Evolutionary conservation across 2,113 vertebrate genomes (phyloP).

Genomic region (Scytalopus superciliaris): DNA sequence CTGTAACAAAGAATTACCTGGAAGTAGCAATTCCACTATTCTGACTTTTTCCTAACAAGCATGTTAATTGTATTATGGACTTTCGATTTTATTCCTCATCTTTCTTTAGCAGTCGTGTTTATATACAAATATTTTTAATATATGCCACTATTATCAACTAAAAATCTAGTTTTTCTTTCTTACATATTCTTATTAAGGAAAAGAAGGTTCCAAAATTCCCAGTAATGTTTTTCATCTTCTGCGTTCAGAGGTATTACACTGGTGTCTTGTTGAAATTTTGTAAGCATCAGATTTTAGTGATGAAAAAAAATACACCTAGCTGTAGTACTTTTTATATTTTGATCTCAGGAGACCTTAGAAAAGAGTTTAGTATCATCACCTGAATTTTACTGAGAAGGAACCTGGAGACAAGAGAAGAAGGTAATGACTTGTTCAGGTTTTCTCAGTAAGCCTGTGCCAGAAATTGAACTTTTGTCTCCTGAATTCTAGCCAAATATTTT

Average conservation of each 20-base stretch:
- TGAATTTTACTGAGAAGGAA: slow-evolving; percentile 4
- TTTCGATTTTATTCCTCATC: neutral
- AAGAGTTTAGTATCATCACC: neutral
- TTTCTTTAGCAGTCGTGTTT: neutral
- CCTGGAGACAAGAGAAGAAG: neutral
- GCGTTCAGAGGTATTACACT: neutral
- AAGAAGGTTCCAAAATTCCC: neutral
- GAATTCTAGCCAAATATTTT: slow-evolving; percentile 32
- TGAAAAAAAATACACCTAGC: neutral
- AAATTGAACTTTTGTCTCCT: slow-evolving; percentile 20
- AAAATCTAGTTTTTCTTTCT: neutral
- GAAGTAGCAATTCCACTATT: neutral
- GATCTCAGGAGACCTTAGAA: neutral
- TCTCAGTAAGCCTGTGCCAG: slow-evolving; percentile 23
- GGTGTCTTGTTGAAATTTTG: neutral
- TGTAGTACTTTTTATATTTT: neutral
- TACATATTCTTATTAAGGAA: neutral
- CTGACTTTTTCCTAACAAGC: neutral
- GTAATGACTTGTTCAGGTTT: slow-evolving; percentile 16
- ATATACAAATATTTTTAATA: neutral
- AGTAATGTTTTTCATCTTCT: neutral
- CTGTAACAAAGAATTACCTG: neutral
- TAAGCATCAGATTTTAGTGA: neutral
- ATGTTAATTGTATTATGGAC: neutral
- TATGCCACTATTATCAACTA: neutral